Base-by-base conservation (phyloP, 1,140 invertebrate genomes). In the Drosophila sp. region DNA sequence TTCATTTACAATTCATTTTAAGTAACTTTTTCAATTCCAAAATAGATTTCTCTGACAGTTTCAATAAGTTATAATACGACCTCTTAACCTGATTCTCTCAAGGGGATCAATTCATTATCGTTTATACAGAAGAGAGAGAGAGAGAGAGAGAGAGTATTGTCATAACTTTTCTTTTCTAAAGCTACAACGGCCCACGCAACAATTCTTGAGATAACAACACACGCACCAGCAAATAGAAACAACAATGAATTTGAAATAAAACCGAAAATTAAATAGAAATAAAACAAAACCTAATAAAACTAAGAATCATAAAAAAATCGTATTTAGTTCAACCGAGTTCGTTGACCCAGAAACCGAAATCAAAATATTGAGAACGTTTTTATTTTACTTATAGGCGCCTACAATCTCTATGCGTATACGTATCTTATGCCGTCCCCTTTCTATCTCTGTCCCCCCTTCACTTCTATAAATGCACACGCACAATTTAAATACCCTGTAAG, bases 301-400 rank as follows among this genome's bases (percentile, higher is more conserved):
- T 29, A 36, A 45, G 36, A 32, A 43, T 71, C 53, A 71, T 50
- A 58, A 50, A 70, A 71, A 86, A 62, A 69, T 69, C 34, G 67
- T 82, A 87, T 89, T 89, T 82, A 89, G 82, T 87, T 87, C 83
- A 87, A 43, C 50, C 57, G 72, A 82, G 82, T 87, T 87, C 83
- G 78, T 82, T 87, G 82, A 87, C 82, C 83, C 83, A 87, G 46
- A 87, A 87, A 87, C 73, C 83, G 72, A 87, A 87, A 87, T 87
- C 83, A 89, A 82, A 86, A 82, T 83, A 83, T 66, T 69, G 51
- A 61, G 14, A 54, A 79, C 53, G 40, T 70, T 53, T 18, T 29
- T 46, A 4, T 59, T 18, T 63, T 72, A 63, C 72, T 53, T 62
- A 61, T 67, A 65, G 46, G 61, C 62, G 54, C 53, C 46, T 34